Conservation (phyloP, 2,888 invertebrate species). For the Aspidiotus rigidus region DNA sequence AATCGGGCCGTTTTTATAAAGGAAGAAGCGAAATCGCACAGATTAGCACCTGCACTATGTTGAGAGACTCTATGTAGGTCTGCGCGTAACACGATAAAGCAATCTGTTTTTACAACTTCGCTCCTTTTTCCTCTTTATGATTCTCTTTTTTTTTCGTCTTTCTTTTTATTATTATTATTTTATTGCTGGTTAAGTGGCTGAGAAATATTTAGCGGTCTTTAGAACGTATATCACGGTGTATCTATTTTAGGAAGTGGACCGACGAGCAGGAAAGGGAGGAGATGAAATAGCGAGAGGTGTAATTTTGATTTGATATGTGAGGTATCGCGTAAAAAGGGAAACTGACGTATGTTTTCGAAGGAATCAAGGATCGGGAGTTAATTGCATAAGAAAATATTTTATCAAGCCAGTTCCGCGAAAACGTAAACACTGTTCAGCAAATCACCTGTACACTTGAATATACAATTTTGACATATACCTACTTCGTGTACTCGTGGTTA, state of each 20-base stretch:
- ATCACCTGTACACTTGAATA: no score
- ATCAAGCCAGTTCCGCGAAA: no score
- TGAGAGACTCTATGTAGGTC: neutral
- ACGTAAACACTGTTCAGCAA: no score
- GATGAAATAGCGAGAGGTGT: constrained; percentile 3
- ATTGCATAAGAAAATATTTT: no score
- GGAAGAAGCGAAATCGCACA: constrained; percentile 16
- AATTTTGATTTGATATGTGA: neutral
- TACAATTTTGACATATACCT: no score
- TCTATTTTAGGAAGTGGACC: no score
- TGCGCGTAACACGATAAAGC: constrained; percentile 15
- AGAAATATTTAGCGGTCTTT: constrained; percentile 1
- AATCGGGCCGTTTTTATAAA: constrained; percentile 8
- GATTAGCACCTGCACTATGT: constrained; percentile 21
- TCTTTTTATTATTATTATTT: neutral
- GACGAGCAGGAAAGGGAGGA: neutral
- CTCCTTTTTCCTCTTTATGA: neutral
- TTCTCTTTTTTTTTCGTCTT: neutral
- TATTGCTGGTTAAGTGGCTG: neutral
- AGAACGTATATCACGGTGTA: neutral
- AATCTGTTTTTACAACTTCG: constrained; percentile 10
- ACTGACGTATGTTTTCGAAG: no score
- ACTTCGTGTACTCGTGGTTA: no score
- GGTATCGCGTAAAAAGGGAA: no score
- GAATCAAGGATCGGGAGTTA: no score